Evolutionary conservation across 1,140 invertebrate genomes (phyloP).

Genomic region (Rhynchophorus ferrugineus): DNA sequence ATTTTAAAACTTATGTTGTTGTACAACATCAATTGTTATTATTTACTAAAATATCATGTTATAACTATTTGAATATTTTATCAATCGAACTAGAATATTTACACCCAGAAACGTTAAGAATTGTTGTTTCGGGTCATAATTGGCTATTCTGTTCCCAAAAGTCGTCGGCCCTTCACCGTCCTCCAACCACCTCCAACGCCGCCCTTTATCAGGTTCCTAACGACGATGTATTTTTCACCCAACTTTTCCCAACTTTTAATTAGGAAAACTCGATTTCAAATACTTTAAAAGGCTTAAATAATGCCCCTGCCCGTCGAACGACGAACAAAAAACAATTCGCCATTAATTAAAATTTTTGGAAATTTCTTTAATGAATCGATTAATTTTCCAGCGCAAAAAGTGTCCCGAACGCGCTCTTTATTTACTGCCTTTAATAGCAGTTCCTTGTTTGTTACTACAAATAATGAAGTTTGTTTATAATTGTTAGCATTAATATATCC

Average conservation of each 20-base stretch:
- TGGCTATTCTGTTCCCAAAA: not conserved
- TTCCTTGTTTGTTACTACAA: not conserved
- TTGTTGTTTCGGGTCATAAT: not conserved
- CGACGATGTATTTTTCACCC: constrained; percentile 17
- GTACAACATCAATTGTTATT: no score
- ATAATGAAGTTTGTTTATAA: no score
- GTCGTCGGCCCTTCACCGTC: not conserved
- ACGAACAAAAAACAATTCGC: constrained; percentile 18
- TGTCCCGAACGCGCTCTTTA: not conserved
- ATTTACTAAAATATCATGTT: no score
- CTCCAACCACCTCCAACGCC: not conserved
- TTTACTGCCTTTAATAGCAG: not conserved
- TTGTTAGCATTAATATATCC: no score
- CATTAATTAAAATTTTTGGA: constrained; percentile 20
- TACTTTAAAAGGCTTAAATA: constrained; percentile 17
- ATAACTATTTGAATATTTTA: no score
- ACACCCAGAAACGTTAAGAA: no score
- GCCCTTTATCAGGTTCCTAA: constrained; percentile 6
- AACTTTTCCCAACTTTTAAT: constrained; percentile 21
- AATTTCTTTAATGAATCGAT: constrained; percentile 21
- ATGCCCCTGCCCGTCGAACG: constrained; percentile 11
- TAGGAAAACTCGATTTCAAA: constrained; percentile 17
- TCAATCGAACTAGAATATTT: no score
- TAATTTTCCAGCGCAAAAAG: constrained; percentile 9
- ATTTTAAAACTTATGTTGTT: no score